Evolutionary conservation across 1,140 invertebrate genomes (phyloP), one percentile per base, ranked within the genome.

Genomic region (Pygmarrhopalites habei): DNA sequence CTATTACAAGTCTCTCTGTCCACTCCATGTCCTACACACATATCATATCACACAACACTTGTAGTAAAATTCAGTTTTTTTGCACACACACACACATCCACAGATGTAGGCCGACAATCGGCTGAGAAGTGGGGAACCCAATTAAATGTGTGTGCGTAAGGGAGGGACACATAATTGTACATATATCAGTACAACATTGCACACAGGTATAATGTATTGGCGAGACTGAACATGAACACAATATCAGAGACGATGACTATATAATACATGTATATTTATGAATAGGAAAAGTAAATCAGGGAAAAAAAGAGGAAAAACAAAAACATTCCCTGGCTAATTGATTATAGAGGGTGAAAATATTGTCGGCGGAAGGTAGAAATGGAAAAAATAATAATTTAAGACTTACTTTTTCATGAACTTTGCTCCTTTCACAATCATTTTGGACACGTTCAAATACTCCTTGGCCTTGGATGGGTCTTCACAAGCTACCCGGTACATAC

Each of bases 401-500:
- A 74, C 78, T 75, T 77, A 87, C 86, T 82, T 81, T 65, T 85
- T 78, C 28, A 88, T 76, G 52, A 87, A 77, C 73, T 85, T 85
- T 5, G 83, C 81, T 35, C 83, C 81, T 69, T 87, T 56, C 44
- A 89, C 71, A 1, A 89, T 74, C 61, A 89, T 82, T 66, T 88
- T 85, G 17, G 83, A 86, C 2, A 87, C 87, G 15, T 82, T 82
- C 4, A 84, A 77, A 73, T 91, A 92, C 59, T 87, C 79, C 43
- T 80, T 82, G 10, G 87, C 86, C 43, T 86, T 82, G 39, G 80
- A 75, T 0, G 87, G 87, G 61, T 84, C 82, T 67, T 85, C 82
- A 68, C 89, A 92, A 55, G 88, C 84, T 2, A 88, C 80, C 28
- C 83, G 79, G 73, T 87, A 84, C 1, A 91, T 76, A 71, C 88